Base-by-base conservation (phyloP, 1,140 invertebrate species). In the Brachionus koreanus region DNA sequence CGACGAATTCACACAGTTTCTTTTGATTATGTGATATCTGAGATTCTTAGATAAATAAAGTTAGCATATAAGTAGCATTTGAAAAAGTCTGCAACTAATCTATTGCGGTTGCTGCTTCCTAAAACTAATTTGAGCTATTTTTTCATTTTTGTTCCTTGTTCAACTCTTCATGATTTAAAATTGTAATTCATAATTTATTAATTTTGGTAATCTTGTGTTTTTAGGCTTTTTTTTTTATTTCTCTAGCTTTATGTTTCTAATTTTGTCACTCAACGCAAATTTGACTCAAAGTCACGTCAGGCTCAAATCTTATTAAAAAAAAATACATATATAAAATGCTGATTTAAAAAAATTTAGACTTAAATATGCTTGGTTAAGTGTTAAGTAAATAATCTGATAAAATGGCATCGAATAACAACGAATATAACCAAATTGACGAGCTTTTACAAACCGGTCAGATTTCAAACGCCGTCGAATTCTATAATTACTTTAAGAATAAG, bases 401-500 rank as follows among this genome's bases (percentile, higher is more conserved):
- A 33, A 79, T 79, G 76, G 49, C 76, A 43, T 79, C 76, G 9
- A 74, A 23, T 35, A 72, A 42, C 37, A 77, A 29, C 37, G 75
- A 77, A 52, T 9, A 9, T 10, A 79, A 79, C 57, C 46, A 65
- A 79, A 79, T 79, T 13, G 76, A 79, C 19, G 76, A 79, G 25
- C 61, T 82, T 3, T 39, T 82, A 9, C 19, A 43, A 43, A 43
- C 16, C 9, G 79, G 79, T n/a, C 79, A 82, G 65, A 82, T 82
- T 13, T 35, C 49, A 19, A 82, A 82, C 49, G 79, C 79, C 35
- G 35, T 82, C 33, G 79, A 82, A 35, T 82, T 82, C 25, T 82
- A 82, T 43, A 82, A 82, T 43, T 82, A 65, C 12, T 82, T 82
- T 52, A 82, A 82, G 35, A 82, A 82, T 42, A 79, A 65, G 37